Base-by-base conservation (phyloP, 2,113 vertebrate genomes). In the Micromys minutus region DNA sequence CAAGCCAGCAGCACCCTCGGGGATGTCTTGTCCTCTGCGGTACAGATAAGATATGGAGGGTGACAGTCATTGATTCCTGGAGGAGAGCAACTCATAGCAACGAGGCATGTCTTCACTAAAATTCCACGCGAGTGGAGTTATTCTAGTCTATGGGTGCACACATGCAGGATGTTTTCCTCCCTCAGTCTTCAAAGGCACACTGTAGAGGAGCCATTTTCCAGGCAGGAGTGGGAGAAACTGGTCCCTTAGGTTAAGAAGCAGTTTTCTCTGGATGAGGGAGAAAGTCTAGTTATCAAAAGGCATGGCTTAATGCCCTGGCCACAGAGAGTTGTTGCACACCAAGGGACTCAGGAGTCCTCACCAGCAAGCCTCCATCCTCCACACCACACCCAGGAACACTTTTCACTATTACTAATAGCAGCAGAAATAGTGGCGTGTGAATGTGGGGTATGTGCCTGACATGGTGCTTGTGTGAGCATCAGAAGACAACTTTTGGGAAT, bases 91-190 rank as follows among this genome's bases (percentile, higher is more conserved):
- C 39, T 74, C 31, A 11, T 42, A 79, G 74, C 55, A 39, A 63
- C 26, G 4, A 13, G 69, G 22, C 19, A 47, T 26, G 47, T 31
- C 71, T 80, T 59, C 13, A 29, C 31, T 10, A 29, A 10, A 42
- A 74, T 13, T 17, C 34, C 74, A 57, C 4, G 0, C 22, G 36
- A 11, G 2, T 0, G 1, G 2, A 11, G 39, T 45, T 42, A 42
- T 50, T 69, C 21, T n/a, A 34, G 11, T 6, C 12, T 2, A 42
- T 6, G 74, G 52, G n/a, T 36, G 7, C 0, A 29, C 16, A 15
- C 21, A 15, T 13, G 9, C 11, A 52, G 34, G 45, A 29, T 52
- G 19, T 81, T 50, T 36, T 88, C 3, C 22, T 85, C 52, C 36
- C 55, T 36, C 47, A 63, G 55, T 52, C 45, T 12, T 39, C 59